Base-by-base conservation (phyloP, 2,888 invertebrate species). In the Baccha elongata region DNA sequence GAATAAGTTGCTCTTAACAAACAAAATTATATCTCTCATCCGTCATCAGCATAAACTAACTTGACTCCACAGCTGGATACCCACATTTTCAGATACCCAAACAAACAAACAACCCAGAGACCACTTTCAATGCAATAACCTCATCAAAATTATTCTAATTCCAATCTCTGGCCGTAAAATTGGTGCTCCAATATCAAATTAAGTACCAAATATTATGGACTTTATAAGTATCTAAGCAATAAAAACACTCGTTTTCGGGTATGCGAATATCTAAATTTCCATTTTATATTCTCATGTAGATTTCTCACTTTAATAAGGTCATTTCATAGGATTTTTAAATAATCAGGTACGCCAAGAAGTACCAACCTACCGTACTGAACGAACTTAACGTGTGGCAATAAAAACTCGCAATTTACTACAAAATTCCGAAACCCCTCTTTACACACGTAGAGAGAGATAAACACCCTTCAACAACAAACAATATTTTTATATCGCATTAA, bases 141-240 rank as follows among this genome's bases (percentile, higher is more conserved):
- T 44, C 44, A 44, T 44, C 19, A 44, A 44, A 44, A 44, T 44
- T 44, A 44, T 44, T 44, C 44, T 44, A 44, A 44, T 44, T 44
- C 19, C 44, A 7, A 44, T 19, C 19, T 44, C 44, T 10, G 19
- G 13, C 10, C n/a, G 10, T 44, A n/a, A n/a, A 44, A 44, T 44
- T 44, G 10, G 44, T 44, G 44, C 44, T 19, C 19, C 10, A 19
- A 44, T 44, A 19, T 44, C 44, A 44, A 19, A 44, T 44, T 44
- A 44, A 44, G 44, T 44, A 44, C 8, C 19, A 19, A 1, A 19
- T 19, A 19, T 44, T 44, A 44, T 44, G 11, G 44, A 44, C 44
- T 44, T 2, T 44, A 8, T 19, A 19, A 44, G 44, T 44, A 19
- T 44, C 44, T n/a, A 10, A 19, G 5, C 19, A 17, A 44, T 44